These are phyloP conservation scores for Centruroides sculpturatus DNA, from an alignment of 1,140 invertebrate genomes.

Conservation along the genomic window DNA sequence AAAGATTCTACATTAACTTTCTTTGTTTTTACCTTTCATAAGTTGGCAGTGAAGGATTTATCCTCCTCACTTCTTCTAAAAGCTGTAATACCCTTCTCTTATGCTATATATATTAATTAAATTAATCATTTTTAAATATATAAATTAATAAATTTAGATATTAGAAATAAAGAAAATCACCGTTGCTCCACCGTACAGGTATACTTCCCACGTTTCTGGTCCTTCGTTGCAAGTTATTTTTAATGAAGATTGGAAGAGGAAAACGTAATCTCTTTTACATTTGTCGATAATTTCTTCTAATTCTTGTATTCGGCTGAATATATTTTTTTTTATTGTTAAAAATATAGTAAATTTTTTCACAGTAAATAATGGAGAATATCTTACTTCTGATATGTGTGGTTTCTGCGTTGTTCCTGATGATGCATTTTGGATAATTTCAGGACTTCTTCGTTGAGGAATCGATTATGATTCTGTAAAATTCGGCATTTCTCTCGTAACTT, in stretches of 20 bases:
- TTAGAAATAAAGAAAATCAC: conserved; percentile 21
- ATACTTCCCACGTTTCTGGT: conserved; percentile 31
- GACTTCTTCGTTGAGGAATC: conserved; percentile 35
- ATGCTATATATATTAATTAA: conserved; percentile 25
- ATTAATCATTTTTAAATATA: no score
- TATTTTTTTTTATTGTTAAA: neutral
- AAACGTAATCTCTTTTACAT: conserved; percentile 38
- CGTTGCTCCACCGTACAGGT: conserved; percentile 35
- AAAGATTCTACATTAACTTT: no score
- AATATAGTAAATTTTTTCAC: no score
- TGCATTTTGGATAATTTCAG: conserved; percentile 16
- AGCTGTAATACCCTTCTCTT: conserved; percentile 31
- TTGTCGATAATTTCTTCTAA: conserved; percentile 32
- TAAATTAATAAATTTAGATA: neutral
- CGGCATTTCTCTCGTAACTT: conserved; percentile 28
- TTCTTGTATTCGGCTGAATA: conserved; percentile 23
- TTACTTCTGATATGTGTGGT: conserved; percentile 4
- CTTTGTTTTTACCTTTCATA: conserved; percentile 33
- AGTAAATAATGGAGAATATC: no score
- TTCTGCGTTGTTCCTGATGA: conserved; percentile 15
- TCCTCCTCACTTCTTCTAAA: conserved; percentile 32
- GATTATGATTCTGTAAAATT: conserved; percentile 33
- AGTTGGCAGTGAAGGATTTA: conserved; percentile 36
- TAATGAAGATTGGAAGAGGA: conserved; percentile 36
- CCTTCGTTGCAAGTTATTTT: conserved; percentile 33